These are phyloP conservation scores for Crossaster papposus DNA, from an alignment of 53 echinoderm and acorn worm species.

Conservation along the genomic window DNA sequence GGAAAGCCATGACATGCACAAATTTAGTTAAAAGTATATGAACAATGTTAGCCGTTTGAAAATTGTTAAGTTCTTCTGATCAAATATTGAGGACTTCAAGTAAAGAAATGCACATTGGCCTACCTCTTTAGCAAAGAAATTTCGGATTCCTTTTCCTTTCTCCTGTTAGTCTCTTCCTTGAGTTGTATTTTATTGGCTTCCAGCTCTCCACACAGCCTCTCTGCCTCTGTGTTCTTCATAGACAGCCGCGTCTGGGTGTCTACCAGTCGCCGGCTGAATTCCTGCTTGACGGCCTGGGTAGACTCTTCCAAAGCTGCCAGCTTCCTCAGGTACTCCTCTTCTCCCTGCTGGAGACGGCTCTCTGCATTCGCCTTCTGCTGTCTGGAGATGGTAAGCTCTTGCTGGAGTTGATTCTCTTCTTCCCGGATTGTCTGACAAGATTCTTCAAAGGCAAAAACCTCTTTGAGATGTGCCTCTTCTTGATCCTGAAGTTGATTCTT, in stretches of 20 bases:
- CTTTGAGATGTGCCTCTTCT: background rate
- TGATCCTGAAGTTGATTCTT: background rate
- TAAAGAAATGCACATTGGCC: background rate
- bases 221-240: constrained; percentile 66
- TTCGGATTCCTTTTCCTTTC: constrained; percentile 23
- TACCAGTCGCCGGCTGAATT: constrained; percentile 83
- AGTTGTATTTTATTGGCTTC: constrained; percentile 22
- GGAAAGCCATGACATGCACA: background rate
- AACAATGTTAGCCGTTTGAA: background rate
- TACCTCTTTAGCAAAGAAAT: background rate
- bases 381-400: constrained; percentile 39
- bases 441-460: constrained; percentile 21
- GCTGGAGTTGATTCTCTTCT: constrained; percentile 41
- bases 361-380: constrained; percentile 52
- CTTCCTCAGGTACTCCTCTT: constrained; percentile 55
- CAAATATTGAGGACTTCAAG: background rate
- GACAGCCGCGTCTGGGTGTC: constrained; percentile 87
- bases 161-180: constrained; percentile 37
- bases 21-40: background rate
- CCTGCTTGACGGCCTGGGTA: constrained; percentile 70
- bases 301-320: constrained; percentile 72
- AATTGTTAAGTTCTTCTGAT: background rate
- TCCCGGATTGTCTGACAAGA: constrained; percentile 15
- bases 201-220: constrained; percentile 55
- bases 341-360: constrained; percentile 23